Evolutionary conservation across 2,797 vertebrate genomes (phyloP).

Genomic region (Lindbergichthys nudifrons): DNA sequence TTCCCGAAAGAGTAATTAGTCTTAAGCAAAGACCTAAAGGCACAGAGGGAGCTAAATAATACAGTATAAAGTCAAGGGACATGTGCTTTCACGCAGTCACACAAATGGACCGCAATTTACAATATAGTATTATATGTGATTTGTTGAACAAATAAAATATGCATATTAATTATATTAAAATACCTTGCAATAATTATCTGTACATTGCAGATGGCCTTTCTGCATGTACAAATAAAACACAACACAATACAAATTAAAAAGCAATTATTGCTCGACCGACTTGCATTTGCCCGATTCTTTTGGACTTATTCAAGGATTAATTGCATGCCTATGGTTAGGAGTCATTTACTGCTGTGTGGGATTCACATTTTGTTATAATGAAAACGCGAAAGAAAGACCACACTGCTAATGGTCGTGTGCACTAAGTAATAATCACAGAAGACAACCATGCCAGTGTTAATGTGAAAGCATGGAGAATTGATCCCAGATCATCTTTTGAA

Average conservation of each 20-base stretch:
- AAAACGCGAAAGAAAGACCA: slow-evolving; percentile 38
- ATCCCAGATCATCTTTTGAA: slow-evolving; percentile 40
- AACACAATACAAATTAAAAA: slow-evolving; percentile 10
- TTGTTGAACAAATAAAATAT: background rate
- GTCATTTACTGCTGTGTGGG: slow-evolving; percentile 38
- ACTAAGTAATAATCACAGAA: slow-evolving; percentile 55
- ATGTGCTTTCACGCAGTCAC: background rate
- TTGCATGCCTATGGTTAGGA: slow-evolving; percentile 34
- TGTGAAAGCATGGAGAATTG: slow-evolving; percentile 54
- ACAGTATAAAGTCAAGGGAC: too few species aligned
- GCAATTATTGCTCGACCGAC: slow-evolving; percentile 40
- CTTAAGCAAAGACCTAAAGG: background rate
- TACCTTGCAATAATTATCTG: background rate
- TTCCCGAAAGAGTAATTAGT: slow-evolving; percentile 5
- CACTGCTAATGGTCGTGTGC: slow-evolving; percentile 53
- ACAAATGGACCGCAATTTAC: background rate
- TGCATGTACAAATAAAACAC: slow-evolving; percentile 10
- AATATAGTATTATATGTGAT: background rate
- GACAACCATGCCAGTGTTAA: slow-evolving; percentile 52
- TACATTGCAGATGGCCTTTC: background rate
- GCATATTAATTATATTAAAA: background rate
- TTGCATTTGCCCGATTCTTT: slow-evolving; percentile 37
- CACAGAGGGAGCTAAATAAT: background rate
- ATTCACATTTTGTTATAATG: slow-evolving; percentile 47
- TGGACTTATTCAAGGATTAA: slow-evolving; percentile 41